A percentile compares a stretch with the other conserved stretches of the same genome.
phyloP scores from a whole-genome alignment of 1,140 invertebrate species.

The Drosophila busckii region DNA sequence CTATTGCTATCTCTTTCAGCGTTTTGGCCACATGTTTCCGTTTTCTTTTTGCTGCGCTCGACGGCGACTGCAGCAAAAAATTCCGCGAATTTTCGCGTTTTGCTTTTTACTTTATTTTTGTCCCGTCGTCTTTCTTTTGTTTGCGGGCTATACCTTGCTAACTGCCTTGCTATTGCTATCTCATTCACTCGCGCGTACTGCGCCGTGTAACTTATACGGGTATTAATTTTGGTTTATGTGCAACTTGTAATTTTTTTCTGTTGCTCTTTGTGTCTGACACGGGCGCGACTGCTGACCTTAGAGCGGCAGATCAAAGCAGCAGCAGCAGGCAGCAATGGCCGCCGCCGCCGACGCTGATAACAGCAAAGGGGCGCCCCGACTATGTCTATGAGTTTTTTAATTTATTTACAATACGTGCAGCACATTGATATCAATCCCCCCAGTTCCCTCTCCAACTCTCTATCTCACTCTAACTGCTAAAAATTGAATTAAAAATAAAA shows the following conservation, averaged over 20 bases:
- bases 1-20: conserved; percentile 22
- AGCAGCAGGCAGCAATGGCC: conserved; percentile 7
- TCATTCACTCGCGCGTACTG: not conserved
- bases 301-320: not conserved
- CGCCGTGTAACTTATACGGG: conserved; percentile 52
- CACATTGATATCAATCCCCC: conserved; percentile 6
- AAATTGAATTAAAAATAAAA: too few species aligned
- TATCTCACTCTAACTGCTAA: too few species aligned
- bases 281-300: conserved; percentile 33
- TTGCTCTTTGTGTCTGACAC: conserved; percentile 29
- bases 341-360: conserved; percentile 53
- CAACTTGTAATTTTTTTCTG: conserved; percentile 51
- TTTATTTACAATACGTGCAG: conserved; percentile 37
- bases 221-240: conserved; percentile 70
- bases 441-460: too few species aligned
- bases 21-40: conserved; percentile 61
- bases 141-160: conserved; percentile 28
- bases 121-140: not conserved
- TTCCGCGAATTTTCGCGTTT: conserved; percentile 57
- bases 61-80: conserved; percentile 71
- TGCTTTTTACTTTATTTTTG: not conserved
- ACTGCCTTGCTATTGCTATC: not conserved
- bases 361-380: conserved; percentile 23
- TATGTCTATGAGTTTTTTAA: conserved; percentile 39
- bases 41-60: conserved; percentile 49